Evolutionary conservation across 2,888 invertebrate genomes (phyloP), one percentile per base, ranked within the genome.

Genomic region (Allophyes oxyacanthae): DNA sequence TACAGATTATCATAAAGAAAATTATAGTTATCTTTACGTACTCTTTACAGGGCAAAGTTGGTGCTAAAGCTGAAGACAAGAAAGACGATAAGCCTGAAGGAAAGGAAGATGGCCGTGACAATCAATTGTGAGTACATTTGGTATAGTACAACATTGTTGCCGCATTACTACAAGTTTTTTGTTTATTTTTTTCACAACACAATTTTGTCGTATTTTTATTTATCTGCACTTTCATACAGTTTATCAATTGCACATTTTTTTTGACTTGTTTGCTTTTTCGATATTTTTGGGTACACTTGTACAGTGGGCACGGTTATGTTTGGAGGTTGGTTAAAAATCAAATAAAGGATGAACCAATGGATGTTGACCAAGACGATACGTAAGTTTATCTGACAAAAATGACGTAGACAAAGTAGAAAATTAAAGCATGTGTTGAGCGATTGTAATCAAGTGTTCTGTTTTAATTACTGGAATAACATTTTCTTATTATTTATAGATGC

Each of bases 71-170:
- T 5, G 91, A 90, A 0, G 89, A 90, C 26, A 90, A 89, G 82
- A 84, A 90, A 63, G 84, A 89, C 45, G 83, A 95, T 64, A 94
- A 95, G 63, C 95, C 95, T 0, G 95, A 95, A 41, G 91, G 94
- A 5, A 96, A 96, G 64, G 95, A 96, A 82, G 97, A 97, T 71
- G 97, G 97, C 77, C 95, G 98, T 33, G 97, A 97, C 86, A 97
- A 97, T 83, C 96, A 96, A 83, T 90, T 97, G 96, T 96, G 80
- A 95, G 95, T 94, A 63, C 32, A 28, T 43, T 5, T 36, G 30
- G 6, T 45, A 6, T 13, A 7, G 5, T 34, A 13, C 14, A 0
- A 26, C 25, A 25, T 6, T n/a, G n/a, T n/a, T 10, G 20, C 10
- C 10, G 4, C 9, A 15, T 1, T 15, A 14, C n/a, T 1, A 6